A percentile compares a stretch with the other conserved stretches of the same genome.
These are phyloP conservation scores for Halichoeres trimaculatus DNA, from an alignment of 2,113 vertebrate species.

Conservation along the genomic window DNA sequence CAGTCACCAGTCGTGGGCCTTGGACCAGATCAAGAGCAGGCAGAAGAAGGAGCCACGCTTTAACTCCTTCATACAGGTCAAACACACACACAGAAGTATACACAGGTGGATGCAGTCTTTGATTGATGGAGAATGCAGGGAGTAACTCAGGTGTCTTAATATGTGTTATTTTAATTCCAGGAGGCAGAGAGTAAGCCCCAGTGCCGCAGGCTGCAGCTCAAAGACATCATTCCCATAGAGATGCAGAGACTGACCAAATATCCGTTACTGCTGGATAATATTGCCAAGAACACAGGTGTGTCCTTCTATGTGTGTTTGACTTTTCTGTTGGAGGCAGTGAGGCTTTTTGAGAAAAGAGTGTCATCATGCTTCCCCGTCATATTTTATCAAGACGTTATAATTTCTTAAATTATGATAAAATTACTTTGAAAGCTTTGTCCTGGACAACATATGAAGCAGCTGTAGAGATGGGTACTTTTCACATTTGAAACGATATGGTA, in stretches of 20 bases:
- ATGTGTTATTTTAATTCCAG: constrained; percentile 67
- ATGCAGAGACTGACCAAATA: constrained; percentile 96
- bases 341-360: background rate
- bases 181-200: constrained; percentile 91
- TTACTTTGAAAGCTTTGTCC: too few relatives aligned
- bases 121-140: constrained; percentile 1
- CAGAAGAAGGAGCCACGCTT: constrained; percentile 90
- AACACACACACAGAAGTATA: background rate
- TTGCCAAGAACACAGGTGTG: constrained; percentile 86
- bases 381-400: background rate
- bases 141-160: background rate
- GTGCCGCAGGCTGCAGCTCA: constrained; percentile 91
- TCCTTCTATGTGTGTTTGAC: constrained; percentile 5
- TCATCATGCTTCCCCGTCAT: too few relatives aligned
- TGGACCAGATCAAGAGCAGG: constrained; percentile 90
- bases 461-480: too few relatives aligned
- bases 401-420: background rate
- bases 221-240: constrained; percentile 94
- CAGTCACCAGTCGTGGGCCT: constrained; percentile 90
- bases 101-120: background rate
- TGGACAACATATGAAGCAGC: too few relatives aligned
- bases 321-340: background rate
- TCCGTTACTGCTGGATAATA: constrained; percentile 90
- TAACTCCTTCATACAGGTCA: constrained; percentile 88
- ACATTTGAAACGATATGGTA: too few relatives aligned